Evolutionary conservation across 1,140 invertebrate species (phyloP).

Genomic region (Lethocerus indicus): DNA sequence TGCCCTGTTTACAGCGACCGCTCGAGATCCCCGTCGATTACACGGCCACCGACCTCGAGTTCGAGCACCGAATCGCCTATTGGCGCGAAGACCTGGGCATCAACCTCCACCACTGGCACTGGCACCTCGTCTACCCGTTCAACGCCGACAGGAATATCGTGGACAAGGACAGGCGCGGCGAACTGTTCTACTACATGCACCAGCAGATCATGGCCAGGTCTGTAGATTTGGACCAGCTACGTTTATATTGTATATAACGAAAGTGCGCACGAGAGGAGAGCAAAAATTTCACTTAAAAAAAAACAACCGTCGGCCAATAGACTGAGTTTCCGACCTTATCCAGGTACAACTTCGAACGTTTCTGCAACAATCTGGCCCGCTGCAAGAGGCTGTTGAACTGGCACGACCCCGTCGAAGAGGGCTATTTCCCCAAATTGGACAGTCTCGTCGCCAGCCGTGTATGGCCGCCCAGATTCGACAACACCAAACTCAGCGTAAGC

Average conservation of each 20-base stretch:
- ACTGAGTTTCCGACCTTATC: too few relatives aligned
- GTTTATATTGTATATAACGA: too few relatives aligned
- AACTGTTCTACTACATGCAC: conserved; percentile 66
- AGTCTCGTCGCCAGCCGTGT: conserved; percentile 39
- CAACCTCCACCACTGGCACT: conserved; percentile 68
- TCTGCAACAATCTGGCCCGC: conserved; percentile 38
- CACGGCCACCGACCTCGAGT: conserved; percentile 51
- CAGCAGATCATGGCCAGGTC: conserved; percentile 48
- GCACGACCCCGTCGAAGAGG: conserved; percentile 41
- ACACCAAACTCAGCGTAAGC: conserved; percentile 29
- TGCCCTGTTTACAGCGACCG: conserved; percentile 24
- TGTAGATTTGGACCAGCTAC: too few relatives aligned
- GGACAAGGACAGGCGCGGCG: conserved; percentile 49
- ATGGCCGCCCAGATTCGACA: conserved; percentile 41
- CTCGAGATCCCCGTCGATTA: conserved; percentile 52
- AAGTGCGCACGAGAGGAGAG: too few relatives aligned
- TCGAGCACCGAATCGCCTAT: conserved; percentile 52
- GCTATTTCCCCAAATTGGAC: conserved; percentile 56
- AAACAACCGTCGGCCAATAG: too few relatives aligned
- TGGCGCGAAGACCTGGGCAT: conserved; percentile 56
- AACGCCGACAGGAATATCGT: conserved; percentile 30
- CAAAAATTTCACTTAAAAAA: too few relatives aligned
- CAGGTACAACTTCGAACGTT: conserved; percentile 52
- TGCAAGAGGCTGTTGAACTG: conserved; percentile 38
- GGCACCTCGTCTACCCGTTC: conserved; percentile 28